A percentile compares a stretch with the other conserved stretches of the same genome.
Evolutionary conservation across 2,113 vertebrate species (phyloP).

Genomic region (Nothoprocta pentlandii): DNA sequence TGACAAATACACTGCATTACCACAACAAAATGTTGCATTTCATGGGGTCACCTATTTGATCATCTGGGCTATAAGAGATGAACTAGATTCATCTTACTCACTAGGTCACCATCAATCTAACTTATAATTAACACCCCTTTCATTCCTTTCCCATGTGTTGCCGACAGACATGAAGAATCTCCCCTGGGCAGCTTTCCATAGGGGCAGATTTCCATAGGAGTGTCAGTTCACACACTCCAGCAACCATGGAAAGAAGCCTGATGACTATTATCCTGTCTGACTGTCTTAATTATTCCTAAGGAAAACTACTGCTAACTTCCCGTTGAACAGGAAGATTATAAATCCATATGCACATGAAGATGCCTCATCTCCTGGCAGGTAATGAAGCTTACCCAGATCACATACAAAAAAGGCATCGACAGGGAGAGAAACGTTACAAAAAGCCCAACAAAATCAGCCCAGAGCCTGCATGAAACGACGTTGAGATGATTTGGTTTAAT

Average conservation of each 20-base stretch:
- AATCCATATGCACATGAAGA: not conserved
- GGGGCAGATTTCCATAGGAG: not conserved
- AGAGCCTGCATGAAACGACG: not conserved
- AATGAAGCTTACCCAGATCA: not conserved
- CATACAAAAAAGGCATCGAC: not conserved
- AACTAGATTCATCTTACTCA: constrained; percentile 40
- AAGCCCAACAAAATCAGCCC: not conserved
- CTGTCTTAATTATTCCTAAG: not conserved
- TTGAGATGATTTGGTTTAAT: not conserved
- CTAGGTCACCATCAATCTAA: constrained; percentile 13
- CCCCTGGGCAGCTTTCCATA: not conserved
- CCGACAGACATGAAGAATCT: not conserved
- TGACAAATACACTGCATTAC: constrained; percentile 51
- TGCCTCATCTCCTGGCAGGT: not conserved
- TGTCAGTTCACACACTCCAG: not conserved
- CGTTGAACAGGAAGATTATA: not conserved
- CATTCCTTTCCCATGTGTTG: constrained; percentile 5
- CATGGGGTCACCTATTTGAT: not conserved
- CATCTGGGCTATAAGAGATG: constrained; percentile 28
- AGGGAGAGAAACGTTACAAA: not conserved
- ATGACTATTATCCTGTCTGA: not conserved
- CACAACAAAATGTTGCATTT: constrained; percentile 54
- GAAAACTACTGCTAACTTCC: not conserved
- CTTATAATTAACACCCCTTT: constrained; percentile 6
- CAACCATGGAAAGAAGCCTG: not conserved